A percentile compares a stretch with the other conserved stretches of the same genome.
Evolutionary conservation across 1,140 invertebrate genomes (phyloP).

Genomic region (Drosophila paulistorum): DNA sequence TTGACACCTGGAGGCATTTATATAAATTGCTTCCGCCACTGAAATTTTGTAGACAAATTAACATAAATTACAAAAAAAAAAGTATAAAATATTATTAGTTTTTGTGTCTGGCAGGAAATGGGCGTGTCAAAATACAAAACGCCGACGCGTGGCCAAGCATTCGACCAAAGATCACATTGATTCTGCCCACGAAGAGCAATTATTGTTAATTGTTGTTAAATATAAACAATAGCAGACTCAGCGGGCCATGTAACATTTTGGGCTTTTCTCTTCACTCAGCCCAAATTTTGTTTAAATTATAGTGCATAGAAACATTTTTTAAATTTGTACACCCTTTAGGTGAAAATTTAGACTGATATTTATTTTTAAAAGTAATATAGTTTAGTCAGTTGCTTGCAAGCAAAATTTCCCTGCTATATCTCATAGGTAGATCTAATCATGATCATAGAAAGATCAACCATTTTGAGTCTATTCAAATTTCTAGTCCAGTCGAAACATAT

Average conservation of each 20-base stretch:
- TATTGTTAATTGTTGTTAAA: conserved; percentile 52
- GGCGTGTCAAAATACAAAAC: conserved; percentile 54
- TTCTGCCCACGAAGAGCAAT: conserved; percentile 48
- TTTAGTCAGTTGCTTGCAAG: too few relatives aligned
- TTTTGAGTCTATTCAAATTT: too few relatives aligned
- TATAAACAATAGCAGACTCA: conserved; percentile 40
- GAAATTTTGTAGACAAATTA: conserved; percentile 46
- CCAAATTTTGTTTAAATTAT: too few relatives aligned
- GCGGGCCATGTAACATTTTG: not conserved
- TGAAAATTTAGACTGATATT: too few relatives aligned
- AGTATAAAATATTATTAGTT: conserved; percentile 18
- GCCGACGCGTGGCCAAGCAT: conserved; percentile 54
- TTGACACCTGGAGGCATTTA: conserved; percentile 34
- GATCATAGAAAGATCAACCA: too few relatives aligned
- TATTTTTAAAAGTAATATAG: too few relatives aligned
- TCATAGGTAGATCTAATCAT: too few relatives aligned
- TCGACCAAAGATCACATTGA: conserved; percentile 30
- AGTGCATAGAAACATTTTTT: too few relatives aligned
- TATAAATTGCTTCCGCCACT: conserved; percentile 65
- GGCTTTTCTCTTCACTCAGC: not conserved
- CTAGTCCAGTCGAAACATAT: too few relatives aligned
- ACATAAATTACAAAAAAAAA: conserved; percentile 48
- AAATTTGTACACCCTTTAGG: too few relatives aligned
- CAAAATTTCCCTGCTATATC: too few relatives aligned
- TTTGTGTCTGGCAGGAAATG: conserved; percentile 42